These are phyloP conservation scores for Phalloptychus januarius DNA, from an alignment of 2,797 vertebrate species.

Conservation along the genomic window DNA sequence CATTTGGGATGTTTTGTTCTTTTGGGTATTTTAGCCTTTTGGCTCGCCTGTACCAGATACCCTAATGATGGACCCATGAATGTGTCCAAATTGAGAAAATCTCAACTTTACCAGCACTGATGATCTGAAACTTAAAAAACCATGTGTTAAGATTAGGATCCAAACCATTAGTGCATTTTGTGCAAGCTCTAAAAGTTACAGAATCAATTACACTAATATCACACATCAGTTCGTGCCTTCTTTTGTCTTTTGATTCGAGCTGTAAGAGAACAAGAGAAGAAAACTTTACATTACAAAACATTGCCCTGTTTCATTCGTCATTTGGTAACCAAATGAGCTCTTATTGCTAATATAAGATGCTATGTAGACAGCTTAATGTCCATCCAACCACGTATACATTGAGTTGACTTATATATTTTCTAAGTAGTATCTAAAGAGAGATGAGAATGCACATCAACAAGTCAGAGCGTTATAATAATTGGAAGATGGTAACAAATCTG, in stretches of 20 bases:
- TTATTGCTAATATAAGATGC: not conserved
- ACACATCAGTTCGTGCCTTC: not conserved
- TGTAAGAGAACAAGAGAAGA: not conserved
- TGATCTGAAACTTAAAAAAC: not conserved
- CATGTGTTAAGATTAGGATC: not conserved
- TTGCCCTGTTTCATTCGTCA: not conserved
- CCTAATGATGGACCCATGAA: conserved; percentile 17
- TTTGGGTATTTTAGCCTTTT: conserved; percentile 18
- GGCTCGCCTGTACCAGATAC: not conserved
- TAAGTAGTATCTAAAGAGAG: not conserved
- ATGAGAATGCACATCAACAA: not conserved
- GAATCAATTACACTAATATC: not conserved
- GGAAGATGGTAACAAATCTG: not conserved
- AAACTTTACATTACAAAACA: not conserved
- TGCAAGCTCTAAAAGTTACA: not conserved
- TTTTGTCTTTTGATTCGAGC: too few species aligned
- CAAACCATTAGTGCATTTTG: not conserved
- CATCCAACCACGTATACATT: not conserved
- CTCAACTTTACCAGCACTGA: not conserved
- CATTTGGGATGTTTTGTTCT: not conserved
- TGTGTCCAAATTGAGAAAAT: conserved; percentile 12
- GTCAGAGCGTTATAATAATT: not conserved
- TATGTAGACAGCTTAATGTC: not conserved
- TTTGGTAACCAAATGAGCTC: not conserved
- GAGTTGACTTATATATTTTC: not conserved